Conservation (phyloP, 2,797 vertebrate genomes). For the Nasua narica region DNA sequence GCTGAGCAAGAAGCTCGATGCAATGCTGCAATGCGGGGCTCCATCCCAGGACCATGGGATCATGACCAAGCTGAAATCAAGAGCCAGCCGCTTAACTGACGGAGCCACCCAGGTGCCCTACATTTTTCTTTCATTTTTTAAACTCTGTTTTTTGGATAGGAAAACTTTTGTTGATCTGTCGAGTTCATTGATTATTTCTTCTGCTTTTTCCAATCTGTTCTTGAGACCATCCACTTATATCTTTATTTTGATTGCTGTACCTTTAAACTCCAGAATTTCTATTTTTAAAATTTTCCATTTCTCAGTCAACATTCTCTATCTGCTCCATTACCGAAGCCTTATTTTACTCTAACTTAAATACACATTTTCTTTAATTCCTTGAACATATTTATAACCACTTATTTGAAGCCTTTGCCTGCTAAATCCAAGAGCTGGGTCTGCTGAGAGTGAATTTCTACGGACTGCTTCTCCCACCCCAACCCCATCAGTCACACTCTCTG, state of each 20-base stretch:
- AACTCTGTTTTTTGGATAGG: neutral
- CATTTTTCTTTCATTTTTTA: neutral
- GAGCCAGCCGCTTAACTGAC: no score
- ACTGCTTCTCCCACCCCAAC: neutral
- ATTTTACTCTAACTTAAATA: neutral
- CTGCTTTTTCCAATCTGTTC: neutral
- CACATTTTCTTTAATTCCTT: neutral
- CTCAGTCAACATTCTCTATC: neutral
- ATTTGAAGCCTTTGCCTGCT: conserved; percentile 3
- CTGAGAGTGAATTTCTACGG: neutral
- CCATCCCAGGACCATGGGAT: no score
- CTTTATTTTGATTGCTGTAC: neutral
- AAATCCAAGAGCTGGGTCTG: neutral
- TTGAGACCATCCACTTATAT: neutral
- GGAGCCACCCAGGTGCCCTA: no score
- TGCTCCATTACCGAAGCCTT: neutral
- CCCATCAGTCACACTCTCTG: neutral
- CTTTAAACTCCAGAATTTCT: conserved; percentile 1
- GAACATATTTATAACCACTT: neutral
- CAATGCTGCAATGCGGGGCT: no score
- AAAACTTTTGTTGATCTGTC: neutral
- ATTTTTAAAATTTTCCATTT: neutral
- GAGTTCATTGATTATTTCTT: neutral
- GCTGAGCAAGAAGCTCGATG: no score
- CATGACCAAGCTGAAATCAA: no score